These are phyloP conservation scores for Illadopsis cleaveri DNA, from an alignment of 2,113 vertebrate genomes.

Conservation along the genomic window DNA sequence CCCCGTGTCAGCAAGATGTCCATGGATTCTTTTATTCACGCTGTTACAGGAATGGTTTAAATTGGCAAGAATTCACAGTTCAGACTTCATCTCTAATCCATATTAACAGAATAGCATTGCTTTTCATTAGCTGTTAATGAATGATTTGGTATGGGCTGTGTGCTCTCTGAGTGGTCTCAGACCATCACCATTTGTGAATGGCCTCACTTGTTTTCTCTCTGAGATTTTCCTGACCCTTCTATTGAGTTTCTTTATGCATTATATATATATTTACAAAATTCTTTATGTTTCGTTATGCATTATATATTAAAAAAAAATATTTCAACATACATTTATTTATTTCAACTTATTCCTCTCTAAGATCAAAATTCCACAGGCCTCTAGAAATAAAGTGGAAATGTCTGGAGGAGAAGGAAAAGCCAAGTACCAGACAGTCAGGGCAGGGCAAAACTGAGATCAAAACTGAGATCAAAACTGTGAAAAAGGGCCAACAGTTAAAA, in stretches of 20 bases:
- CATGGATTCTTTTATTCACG: not conserved
- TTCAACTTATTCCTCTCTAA: not conserved
- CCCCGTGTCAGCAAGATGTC: not conserved
- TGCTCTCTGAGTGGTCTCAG: not conserved
- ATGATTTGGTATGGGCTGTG: not conserved
- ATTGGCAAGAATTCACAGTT: not conserved
- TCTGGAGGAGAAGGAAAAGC: not conserved
- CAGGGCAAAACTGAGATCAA: not conserved
- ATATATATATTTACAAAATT: not conserved
- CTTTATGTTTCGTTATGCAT: not conserved
- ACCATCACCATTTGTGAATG: not conserved
- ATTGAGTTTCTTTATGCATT: not conserved
- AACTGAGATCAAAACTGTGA: not conserved
- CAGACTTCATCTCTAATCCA: not conserved
- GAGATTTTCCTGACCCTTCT: not conserved
- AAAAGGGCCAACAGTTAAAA: not conserved
- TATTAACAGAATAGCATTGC: not conserved
- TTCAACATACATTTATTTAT: not conserved
- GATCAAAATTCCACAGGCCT: not conserved
- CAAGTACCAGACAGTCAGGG: not conserved
- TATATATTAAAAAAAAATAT: not conserved
- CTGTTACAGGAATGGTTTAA: not conserved
- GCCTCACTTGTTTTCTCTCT: not conserved
- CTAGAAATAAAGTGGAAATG: not conserved
- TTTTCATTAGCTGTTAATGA: slow-evolving; percentile 27